Evolutionary conservation across 2,797 vertebrate genomes (phyloP), one percentile per base, ranked within the genome.

Genomic region (Lutjanus campechanus): DNA sequence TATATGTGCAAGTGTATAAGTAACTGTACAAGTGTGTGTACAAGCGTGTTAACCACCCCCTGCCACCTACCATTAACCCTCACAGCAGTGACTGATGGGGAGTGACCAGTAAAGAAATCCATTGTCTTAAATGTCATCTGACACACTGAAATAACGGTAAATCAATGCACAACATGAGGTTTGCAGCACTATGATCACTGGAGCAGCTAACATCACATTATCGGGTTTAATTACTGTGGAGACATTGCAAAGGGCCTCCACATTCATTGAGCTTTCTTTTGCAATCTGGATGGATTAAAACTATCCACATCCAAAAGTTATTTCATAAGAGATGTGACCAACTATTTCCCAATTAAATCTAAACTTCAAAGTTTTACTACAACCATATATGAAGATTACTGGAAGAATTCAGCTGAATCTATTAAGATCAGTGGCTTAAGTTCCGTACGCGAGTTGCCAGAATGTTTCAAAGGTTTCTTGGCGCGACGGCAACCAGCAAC

Each of bases 81-180:
- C 43, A 51, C 19, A 44, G 16, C 59, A 79, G 56, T 76, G 83
- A 74, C 60, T 82, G 74, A 81, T 49, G 79, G 66, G 12, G 19
- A 36, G 20, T 44, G 67, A 75, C 51, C 68, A 80, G 29, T 44
- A n/a, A 71, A 76, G 15, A 77, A 76, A 84, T 79, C 40, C 12
- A 70, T 77, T 71, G 16, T 77, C 46, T 78, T 73, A 72, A 73
- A 80, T 86, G 66, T 53, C 47, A 86, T 61, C 73, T 20, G 82
- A 80, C 64, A 68, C 51, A 22, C n/a, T 73, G 53, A 65, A 75
- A 46, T 65, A 54, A 62, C n/a, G 16, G 11, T 17, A 62, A 61
- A 58, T 54, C 1, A 11, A 41, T 47, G n/a, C 3, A 25, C 36
- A 56, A 15, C 15, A 7, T 53, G 58, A n/a, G 5, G 9, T 56